Base-by-base conservation (phyloP, 23 tunicate genomes). In the Diplosoma virens region DNA sequence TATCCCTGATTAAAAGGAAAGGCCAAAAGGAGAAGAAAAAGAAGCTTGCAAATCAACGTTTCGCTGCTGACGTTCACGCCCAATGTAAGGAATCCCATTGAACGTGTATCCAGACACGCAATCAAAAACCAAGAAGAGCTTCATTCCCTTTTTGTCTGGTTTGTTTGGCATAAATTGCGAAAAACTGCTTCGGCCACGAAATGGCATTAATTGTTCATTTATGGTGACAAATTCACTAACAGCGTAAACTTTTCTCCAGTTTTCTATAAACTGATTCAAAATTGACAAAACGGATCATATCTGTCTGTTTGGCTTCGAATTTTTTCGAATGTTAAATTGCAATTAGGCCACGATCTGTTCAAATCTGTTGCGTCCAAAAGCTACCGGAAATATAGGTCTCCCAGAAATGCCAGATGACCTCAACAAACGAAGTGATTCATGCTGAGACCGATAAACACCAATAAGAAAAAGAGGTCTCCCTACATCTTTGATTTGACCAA, bases 61-160 rank as follows among this genome's bases (percentile, higher is more conserved):
- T n/a, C n/a, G n/a, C n/a, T n/a, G n/a, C n/a, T n/a, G n/a, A n/a
- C n/a, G n/a, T n/a, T n/a, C n/a, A n/a, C n/a, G n/a, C n/a, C n/a
- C n/a, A n/a, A n/a, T n/a, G n/a, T n/a, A n/a, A n/a, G n/a, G n/a
- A n/a, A n/a, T n/a, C n/a, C n/a, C n/a, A n/a, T n/a, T n/a, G n/a
- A n/a, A n/a, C n/a, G n/a, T n/a, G n/a, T n/a, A n/a, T n/a, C n/a
- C n/a, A n/a, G n/a, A n/a, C n/a, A n/a, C n/a, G n/a, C n/a, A n/a
- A n/a, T n/a, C n/a, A n/a, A n/a, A n/a, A n/a, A 33, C 6, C 55
- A 68, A 36, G 29, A 68, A 72, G 18, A 72, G 61, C 78, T 72
- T 72, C 78, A 48, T 72, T 72, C 78, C 78, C n/a, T 72, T 47
- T 61, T 72, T 72, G 61, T 72, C 61, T 28, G 78, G 78, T 61